Percentiles rank a stretch among this genome's conserved stretches.
These are phyloP conservation scores for Pentalonia nigronervosa DNA, from an alignment of 1,140 invertebrate genomes.

Conservation along the genomic window DNA sequence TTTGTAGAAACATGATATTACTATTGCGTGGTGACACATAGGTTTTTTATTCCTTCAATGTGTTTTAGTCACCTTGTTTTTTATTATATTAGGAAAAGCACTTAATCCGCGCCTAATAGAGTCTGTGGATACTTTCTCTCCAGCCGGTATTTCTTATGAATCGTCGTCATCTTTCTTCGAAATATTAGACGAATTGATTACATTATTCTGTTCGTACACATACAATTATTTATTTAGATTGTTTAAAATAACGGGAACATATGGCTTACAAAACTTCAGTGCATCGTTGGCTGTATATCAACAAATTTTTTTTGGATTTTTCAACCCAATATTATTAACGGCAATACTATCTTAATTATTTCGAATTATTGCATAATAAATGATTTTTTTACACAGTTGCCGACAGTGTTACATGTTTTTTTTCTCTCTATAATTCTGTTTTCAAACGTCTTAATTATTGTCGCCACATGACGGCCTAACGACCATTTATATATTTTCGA, in stretches of 20 bases:
- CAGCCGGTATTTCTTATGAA: constrained; percentile 13
- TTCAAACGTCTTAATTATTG: constrained; percentile 56
- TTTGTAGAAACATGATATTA: constrained; percentile 24
- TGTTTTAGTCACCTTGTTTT: constrained; percentile 40
- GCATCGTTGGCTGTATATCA: neutral
- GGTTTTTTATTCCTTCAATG: constrained; percentile 16
- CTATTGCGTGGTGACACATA: constrained; percentile 20
- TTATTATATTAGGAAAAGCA: constrained; percentile 36
- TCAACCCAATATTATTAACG: neutral
- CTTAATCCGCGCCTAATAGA: constrained; percentile 34
- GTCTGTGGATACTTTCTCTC: constrained; percentile 38
- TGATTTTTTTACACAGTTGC: neutral
- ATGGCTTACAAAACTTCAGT: neutral
- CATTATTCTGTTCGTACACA: neutral
- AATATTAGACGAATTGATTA: neutral
- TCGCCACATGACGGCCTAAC: constrained; percentile 53
- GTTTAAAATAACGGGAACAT: neutral
- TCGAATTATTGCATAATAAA: constrained; percentile 6
- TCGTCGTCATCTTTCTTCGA: neutral
- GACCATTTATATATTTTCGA: constrained; percentile 42
- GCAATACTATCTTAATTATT: neutral
- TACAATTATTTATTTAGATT: neutral
- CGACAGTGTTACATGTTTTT: neutral
- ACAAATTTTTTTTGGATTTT: neutral
- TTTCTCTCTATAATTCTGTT: constrained; percentile 17